Conservation (phyloP, 2,797 vertebrate species). For the Mus caroli region DNA sequence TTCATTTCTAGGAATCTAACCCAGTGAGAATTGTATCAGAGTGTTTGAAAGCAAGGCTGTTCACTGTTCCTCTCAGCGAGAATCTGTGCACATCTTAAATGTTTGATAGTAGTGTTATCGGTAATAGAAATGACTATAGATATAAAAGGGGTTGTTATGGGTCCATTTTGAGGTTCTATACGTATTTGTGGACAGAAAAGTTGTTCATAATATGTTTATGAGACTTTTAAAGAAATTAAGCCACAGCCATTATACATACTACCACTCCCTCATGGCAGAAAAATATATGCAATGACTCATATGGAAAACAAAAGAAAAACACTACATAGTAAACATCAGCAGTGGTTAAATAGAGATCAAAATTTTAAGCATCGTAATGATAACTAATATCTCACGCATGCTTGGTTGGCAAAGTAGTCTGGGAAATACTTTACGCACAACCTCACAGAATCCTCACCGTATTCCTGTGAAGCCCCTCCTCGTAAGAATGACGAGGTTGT, state of each 20-base stretch:
- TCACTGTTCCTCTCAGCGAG: slow-evolving; percentile 11
- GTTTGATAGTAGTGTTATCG: background rate
- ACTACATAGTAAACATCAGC: background rate
- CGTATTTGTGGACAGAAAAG: slow-evolving; percentile 23
- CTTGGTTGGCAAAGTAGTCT: slow-evolving; percentile 21
- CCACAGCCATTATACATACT: background rate
- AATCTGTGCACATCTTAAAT: background rate
- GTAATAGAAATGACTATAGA: background rate
- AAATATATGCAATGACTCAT: background rate
- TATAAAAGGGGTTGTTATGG: background rate
- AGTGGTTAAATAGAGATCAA: background rate
- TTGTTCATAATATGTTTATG: background rate
- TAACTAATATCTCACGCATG: background rate
- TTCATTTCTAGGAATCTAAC: slow-evolving; percentile 53
- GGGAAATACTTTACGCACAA: slow-evolving; percentile 16
- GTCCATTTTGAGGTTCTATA: background rate
- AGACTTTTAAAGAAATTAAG: slow-evolving; percentile 17
- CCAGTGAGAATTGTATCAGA: background rate
- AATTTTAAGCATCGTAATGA: background rate
- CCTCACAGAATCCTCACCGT: background rate
- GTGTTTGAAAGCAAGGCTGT: background rate
- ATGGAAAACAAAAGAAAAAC: background rate
- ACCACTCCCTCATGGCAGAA: background rate
- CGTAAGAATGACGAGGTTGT: background rate
- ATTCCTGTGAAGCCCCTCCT: background rate